Base-by-base conservation (phyloP, 2,888 invertebrate species). In the Perizoma affinitatum region DNA sequence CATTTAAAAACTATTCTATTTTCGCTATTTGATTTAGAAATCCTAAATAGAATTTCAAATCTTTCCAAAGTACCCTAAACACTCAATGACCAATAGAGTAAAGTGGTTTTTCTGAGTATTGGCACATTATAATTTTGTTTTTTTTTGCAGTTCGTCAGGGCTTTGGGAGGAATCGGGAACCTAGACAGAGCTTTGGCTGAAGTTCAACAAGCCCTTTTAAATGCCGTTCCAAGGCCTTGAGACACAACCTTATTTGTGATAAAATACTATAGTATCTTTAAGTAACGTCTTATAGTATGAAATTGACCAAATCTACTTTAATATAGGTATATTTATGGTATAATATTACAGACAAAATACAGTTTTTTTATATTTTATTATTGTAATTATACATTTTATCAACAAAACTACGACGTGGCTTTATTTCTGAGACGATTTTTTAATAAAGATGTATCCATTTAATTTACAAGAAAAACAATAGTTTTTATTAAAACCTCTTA, bases 361-460 rank as follows among this genome's bases (percentile, higher is more conserved):
- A 60, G 36, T 47, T 58, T 73, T 72, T 74, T 71, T 61, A 63
- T 80, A 78, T 80, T 73, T 22, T 22, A 72, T 77, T 74, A 60
- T 69, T 80, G 78, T 82, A 84, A 84, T 86, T 87, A 88, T 85
- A 87, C 72, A 4, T 40, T 40, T 40, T 40, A 40, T 40, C 4
- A 40, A 40, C 5, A 9, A 40, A 40, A 7, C 40, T 8, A 7
- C 38, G 7, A 40, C 40, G 40, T 2, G 40, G 40, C 40, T 40
- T 40, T 40, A 7, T 40, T 40, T 7, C 40, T 7, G 40, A 7
- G 40, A 40, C 40, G 40, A 40, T 40, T 40, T 40, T 40, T 40
- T 40, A 40, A 40, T 40, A 40, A 40, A 40, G 40, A 40, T 40
- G 40, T 40, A 40, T 40, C 40, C 40, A 40, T 40, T 8, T 6